These are phyloP conservation scores for Ctenosaura bakeri DNA, from an alignment of 2,797 vertebrate species.

Conservation along the genomic window DNA sequence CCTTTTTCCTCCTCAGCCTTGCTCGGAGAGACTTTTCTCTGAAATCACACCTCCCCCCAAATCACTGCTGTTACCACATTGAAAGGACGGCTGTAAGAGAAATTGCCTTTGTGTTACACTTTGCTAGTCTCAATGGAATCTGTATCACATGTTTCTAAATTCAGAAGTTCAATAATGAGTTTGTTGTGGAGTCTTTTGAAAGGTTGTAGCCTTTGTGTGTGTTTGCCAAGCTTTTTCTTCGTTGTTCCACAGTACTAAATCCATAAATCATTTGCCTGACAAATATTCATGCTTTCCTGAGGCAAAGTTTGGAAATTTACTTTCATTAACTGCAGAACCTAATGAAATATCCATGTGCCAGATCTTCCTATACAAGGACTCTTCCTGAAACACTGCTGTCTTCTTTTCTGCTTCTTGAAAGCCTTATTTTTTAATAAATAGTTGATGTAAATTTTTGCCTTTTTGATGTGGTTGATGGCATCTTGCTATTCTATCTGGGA, in stretches of 20 bases:
- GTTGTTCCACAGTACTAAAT: constrained; percentile 78
- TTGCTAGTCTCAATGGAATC: constrained; percentile 55
- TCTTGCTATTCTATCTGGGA: background rate
- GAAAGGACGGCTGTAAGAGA: constrained; percentile 54
- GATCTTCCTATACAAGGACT: constrained; percentile 25
- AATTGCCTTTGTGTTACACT: constrained; percentile 64
- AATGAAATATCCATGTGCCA: constrained; percentile 11
- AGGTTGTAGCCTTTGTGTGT: constrained; percentile 78
- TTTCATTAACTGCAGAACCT: constrained; percentile 44
- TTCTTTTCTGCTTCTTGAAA: background rate
- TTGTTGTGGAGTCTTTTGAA: constrained; percentile 75
- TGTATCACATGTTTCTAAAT: constrained; percentile 62
- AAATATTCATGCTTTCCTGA: constrained; percentile 73
- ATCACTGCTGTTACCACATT: background rate
- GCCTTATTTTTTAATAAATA: background rate
- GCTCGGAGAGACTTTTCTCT: background rate
- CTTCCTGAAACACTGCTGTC: background rate
- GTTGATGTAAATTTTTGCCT: background rate
- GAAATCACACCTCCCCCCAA: background rate
- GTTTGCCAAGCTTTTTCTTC: constrained; percentile 79
- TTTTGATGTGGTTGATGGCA: background rate
- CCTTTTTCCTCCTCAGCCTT: background rate
- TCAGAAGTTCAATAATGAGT: constrained; percentile 75
- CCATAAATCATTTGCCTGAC: constrained; percentile 86
- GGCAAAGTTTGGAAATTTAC: constrained; percentile 64